Conservation (phyloP, 2,797 vertebrate species). For the Sebastes nivosus region DNA sequence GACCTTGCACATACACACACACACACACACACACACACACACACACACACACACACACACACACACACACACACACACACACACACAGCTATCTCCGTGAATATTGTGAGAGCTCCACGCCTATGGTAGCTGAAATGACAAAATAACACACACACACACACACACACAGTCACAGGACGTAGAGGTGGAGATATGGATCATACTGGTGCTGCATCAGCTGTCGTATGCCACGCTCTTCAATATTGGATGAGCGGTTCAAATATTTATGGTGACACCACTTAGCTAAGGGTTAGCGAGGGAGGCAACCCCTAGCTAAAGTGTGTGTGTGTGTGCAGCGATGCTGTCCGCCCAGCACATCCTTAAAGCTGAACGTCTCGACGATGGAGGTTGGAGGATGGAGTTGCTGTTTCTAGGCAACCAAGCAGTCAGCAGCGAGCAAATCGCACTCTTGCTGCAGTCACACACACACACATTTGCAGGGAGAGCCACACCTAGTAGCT, state of each 20-base stretch:
- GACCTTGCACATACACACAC: conserved; percentile 40
- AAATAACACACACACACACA: neutral
- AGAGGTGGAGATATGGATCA: conserved; percentile 23
- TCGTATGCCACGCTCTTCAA: conserved; percentile 65
- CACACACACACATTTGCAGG: conserved; percentile 27
- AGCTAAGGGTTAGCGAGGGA: conserved; percentile 50
- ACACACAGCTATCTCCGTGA: conserved; percentile 15
- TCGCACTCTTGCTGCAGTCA: conserved; percentile 43
- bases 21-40: neutral
- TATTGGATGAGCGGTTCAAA: conserved; percentile 77
- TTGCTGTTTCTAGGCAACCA: conserved; percentile 83
- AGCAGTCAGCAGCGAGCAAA: conserved; percentile 43
- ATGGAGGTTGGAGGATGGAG: conserved; percentile 60
- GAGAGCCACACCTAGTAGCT: conserved; percentile 67
- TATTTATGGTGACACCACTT: conserved; percentile 79
- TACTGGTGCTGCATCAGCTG: conserved; percentile 53
- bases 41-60: neutral
- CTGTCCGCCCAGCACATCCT: conserved; percentile 44
- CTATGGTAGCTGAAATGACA: neutral
- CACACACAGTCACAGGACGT: neutral
- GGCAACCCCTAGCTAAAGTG: conserved; percentile 15
- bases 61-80: too few relatives aligned
- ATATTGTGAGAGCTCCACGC: neutral
- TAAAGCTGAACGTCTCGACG: conserved; percentile 50
- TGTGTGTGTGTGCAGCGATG: neutral